These are phyloP conservation scores for Danaus chrysippus DNA, from an alignment of 2,888 invertebrate genomes.

Conservation along the genomic window DNA sequence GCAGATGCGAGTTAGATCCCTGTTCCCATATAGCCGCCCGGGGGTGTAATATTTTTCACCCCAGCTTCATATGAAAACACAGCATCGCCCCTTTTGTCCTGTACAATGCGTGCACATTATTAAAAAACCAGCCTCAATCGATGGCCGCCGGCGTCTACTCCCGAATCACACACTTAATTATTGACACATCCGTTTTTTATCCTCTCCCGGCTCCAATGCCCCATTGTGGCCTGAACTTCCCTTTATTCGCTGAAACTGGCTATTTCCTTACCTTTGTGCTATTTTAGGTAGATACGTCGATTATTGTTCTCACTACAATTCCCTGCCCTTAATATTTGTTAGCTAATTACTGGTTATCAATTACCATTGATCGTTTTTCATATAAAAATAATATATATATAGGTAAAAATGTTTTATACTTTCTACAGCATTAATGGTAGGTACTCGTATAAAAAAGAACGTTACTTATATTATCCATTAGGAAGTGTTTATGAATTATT, in stretches of 20 bases:
- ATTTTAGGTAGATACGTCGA: conserved; percentile 36
- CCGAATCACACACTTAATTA: conserved; percentile 75
- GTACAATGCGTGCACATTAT: conserved; percentile 58
- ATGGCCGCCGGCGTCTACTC: conserved; percentile 66
- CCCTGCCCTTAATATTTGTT: conserved; percentile 42
- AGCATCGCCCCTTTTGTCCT: conserved; percentile 58
- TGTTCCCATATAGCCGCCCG: conserved; percentile 58
- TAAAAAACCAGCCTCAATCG: conserved; percentile 59
- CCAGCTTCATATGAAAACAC: conserved; percentile 61
- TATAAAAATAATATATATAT: not conserved
- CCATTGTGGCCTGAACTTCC: conserved; percentile 64
- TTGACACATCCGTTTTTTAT: conserved; percentile 76
- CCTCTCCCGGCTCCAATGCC: conserved; percentile 44
- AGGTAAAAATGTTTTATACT: not conserved
- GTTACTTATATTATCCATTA: not conserved
- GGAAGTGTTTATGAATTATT: not conserved
- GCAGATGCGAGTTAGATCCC: conserved; percentile 43
- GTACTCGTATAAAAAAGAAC: not conserved
- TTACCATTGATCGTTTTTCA: conserved; percentile 32
- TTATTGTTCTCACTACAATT: conserved; percentile 45
- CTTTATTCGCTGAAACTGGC: conserved; percentile 59
- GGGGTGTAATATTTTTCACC: conserved; percentile 78
- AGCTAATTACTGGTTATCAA: conserved; percentile 56
- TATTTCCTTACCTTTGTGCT: conserved; percentile 67
- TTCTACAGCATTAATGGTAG: not conserved